A percentile compares a stretch with the other conserved stretches of the same genome.
phyloP scores from a whole-genome alignment of 2,888 invertebrate genomes.

The Idaea aversata region DNA sequence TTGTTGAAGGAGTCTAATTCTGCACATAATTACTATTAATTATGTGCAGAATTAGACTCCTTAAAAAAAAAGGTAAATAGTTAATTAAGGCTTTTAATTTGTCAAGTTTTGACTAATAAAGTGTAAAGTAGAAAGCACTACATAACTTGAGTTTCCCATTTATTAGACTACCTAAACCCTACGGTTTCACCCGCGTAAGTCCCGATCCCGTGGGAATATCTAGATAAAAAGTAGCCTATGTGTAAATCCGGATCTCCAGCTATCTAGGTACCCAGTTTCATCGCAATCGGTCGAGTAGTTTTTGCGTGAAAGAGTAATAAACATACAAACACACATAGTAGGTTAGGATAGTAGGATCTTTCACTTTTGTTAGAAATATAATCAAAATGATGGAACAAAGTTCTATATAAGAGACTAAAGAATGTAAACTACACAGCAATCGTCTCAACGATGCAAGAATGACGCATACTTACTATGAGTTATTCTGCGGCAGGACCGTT shows the following conservation, averaged over 20 bases:
- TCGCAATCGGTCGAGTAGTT: too few relatives aligned
- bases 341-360: background rate
- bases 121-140: background rate
- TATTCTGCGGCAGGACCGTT: conserved; percentile 34
- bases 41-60: too few relatives aligned
- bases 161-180: background rate
- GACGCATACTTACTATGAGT: background rate
- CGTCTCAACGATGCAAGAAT: background rate
- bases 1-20: too few relatives aligned
- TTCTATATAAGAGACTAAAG: background rate
- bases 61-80: too few relatives aligned
- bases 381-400: background rate
- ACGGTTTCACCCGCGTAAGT: too few relatives aligned
- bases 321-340: too few relatives aligned
- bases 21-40: too few relatives aligned
- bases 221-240: too few relatives aligned
- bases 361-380: background rate
- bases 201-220: too few relatives aligned
- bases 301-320: too few relatives aligned
- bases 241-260: too few relatives aligned
- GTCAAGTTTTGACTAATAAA: background rate
- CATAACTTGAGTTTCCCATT: background rate
- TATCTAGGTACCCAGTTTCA: too few relatives aligned
- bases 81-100: background rate
- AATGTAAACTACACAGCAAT: background rate